phyloP scores from a whole-genome alignment of 37 sponge, comb jelly and placozoan genomes.

The Petrosia ficiformis region DNA sequence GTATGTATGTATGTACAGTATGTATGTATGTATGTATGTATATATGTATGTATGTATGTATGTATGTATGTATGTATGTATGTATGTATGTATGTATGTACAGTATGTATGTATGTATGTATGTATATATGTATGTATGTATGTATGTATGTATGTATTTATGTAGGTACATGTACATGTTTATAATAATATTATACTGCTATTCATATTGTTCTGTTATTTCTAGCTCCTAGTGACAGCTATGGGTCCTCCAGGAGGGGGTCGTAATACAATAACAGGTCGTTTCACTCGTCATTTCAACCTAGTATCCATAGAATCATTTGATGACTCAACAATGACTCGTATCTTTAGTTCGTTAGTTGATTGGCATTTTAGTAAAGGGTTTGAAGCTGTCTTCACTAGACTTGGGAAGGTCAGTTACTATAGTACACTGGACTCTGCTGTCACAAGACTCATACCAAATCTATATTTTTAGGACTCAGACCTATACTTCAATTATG shows the following conservation, averaged over 20 bases:
- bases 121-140: neutral
- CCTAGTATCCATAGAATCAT: slow-evolving; percentile 92
- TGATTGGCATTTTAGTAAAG: slow-evolving; percentile 96
- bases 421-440: neutral
- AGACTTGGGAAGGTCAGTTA: slow-evolving; percentile 81
- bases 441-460: neutral
- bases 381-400: slow-evolving; percentile 93
- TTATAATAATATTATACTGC: neutral
- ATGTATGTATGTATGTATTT: too few species aligned
- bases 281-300: slow-evolving; percentile 93
- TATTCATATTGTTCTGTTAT: too few species aligned
- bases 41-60: too few species aligned
- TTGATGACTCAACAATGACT: slow-evolving; percentile 93
- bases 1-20: too few species aligned
- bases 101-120: too few species aligned
- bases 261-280: slow-evolving; percentile 86
- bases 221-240: slow-evolving; percentile 83
- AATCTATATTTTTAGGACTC: neutral
- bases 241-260: slow-evolving; percentile 99
- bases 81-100: too few species aligned
- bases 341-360: slow-evolving; percentile 91
- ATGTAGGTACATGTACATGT: too few species aligned
- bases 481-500: neutral
- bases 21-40: too few species aligned
- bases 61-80: neutral